Percentiles rank a stretch among this genome's conserved stretches.
Evolutionary conservation across 2,888 invertebrate genomes (phyloP).

Genomic region (Diarsia brunnea): DNA sequence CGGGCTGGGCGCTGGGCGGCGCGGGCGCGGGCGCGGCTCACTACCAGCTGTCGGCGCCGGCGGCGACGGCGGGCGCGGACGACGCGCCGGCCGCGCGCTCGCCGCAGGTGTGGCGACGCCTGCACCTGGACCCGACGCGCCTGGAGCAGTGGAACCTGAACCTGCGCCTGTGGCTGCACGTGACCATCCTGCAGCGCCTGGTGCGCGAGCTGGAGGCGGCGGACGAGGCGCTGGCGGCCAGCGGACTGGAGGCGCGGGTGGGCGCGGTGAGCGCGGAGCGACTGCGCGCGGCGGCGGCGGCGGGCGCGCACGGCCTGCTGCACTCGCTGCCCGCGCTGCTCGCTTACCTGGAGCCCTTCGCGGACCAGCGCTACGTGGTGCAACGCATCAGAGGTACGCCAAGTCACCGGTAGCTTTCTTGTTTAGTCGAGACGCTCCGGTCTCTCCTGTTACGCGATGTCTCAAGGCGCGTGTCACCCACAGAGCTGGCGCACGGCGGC

Average conservation of each 20-base stretch:
- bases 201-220: slow-evolving; percentile 93
- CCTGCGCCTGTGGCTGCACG: slow-evolving; percentile 93
- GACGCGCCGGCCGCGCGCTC: slow-evolving; percentile 70
- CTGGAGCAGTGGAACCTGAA: slow-evolving; percentile 93
- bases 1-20: slow-evolving; percentile 74
- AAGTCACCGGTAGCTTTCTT: too few species aligned
- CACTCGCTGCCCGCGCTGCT: slow-evolving; percentile 92
- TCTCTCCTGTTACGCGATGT: too few species aligned
- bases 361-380: slow-evolving; percentile 96
- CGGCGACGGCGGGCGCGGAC: slow-evolving; percentile 70
- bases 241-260: slow-evolving; percentile 67
- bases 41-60: slow-evolving; percentile 51
- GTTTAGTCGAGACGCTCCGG: too few species aligned
- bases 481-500: slow-evolving; percentile 95
- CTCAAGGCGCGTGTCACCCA: neutral
- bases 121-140: slow-evolving; percentile 92
- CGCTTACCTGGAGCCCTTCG: slow-evolving; percentile 94
- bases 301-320: slow-evolving; percentile 62
- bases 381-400: slow-evolving; percentile 92
- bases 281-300: slow-evolving; percentile 85
- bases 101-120: slow-evolving; percentile 90
- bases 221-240: slow-evolving; percentile 92
- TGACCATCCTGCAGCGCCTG: slow-evolving; percentile 95
- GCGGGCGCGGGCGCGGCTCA: slow-evolving; percentile 66
- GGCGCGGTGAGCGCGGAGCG: slow-evolving; percentile 78